Evolutionary conservation across 2,888 invertebrate genomes (phyloP), one percentile per base, ranked within the genome.

Genomic region (Drosophila lutescens): DNA sequence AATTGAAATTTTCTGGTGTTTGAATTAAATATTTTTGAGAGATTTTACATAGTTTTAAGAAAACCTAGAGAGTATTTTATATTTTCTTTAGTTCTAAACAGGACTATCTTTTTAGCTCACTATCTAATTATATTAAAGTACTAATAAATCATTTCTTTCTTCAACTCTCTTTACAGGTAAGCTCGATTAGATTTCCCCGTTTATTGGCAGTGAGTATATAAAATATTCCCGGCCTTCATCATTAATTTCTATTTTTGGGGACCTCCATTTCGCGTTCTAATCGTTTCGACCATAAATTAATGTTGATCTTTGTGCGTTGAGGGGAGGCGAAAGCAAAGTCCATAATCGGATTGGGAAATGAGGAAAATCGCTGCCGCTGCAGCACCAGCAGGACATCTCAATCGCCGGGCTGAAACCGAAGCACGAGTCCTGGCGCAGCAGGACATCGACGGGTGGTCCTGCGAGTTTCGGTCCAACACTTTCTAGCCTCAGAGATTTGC

Each of bases 341-440:
- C 54, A 73, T 85, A 85, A 85, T 85, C 86, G 86, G 86, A 85
- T 85, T 82, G 80, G 70, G 56, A 72, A 74, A 56, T 47, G 51
- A 17, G 57, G 36, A 50, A 51, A 49, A 49, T 44, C 26, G 55
- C 41, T 20, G 41, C 41, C 62, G 49, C 30, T 56, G 60, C 68
- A 77, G 67, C 77, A 66, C 68, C 87, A 87, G 87, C 87, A 79
- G 86, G 86, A 86, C 80, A 87, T 87, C 83, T 85, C 72, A 80
- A 80, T 86, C 75, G 65, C 54, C 30, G 56, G 75, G 69, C 57
- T 63, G 53, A 62, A 78, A 66, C 71, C 73, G 59, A 73, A 70
- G 76, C 78, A 86, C 77, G 78, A 80, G 82, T 65, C 75, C 74
- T 65, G 44, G 41, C 79, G 59, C 86, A 86, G 86, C 87, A 55